These are phyloP conservation scores for Diabrotica undecimpunctata DNA, from an alignment of 1,140 invertebrate genomes.

Conservation along the genomic window DNA sequence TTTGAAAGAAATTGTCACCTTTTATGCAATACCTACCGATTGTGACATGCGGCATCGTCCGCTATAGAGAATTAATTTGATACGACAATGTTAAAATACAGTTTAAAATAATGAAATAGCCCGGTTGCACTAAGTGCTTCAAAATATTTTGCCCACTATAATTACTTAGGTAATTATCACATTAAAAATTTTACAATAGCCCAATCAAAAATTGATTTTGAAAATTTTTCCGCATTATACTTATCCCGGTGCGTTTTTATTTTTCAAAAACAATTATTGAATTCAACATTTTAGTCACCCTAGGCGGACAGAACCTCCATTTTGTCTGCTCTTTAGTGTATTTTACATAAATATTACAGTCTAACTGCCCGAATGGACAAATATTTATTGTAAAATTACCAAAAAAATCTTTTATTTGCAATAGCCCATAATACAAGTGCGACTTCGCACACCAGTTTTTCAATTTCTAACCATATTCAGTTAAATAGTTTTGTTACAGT, in stretches of 20 bases:
- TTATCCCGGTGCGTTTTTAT: constrained; percentile 7
- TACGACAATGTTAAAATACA: constrained; percentile 33
- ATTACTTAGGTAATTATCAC: constrained; percentile 35
- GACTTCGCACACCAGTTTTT: constrained; percentile 26
- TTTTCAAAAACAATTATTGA: constrained; percentile 27
- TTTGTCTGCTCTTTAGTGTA: constrained; percentile 34
- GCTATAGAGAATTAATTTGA: constrained; percentile 21
- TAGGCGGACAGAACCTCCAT: constrained; percentile 14
- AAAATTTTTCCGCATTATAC: constrained; percentile 13
- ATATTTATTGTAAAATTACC: constrained; percentile 50
- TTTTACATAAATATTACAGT: constrained; percentile 49
- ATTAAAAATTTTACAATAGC: constrained; percentile 46
- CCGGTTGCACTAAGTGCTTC: constrained; percentile 49
- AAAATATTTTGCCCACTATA: constrained; percentile 47
- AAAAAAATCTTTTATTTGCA: constrained; percentile 40
- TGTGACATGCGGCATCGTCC: constrained; percentile 18
- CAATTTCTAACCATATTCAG: constrained; percentile 33
- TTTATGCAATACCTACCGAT: constrained; percentile 30
- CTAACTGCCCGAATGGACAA: constrained; percentile 47
- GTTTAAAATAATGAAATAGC: constrained; percentile 43
- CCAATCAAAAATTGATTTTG: constrained; percentile 35
- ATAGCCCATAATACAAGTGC: constrained; percentile 38
- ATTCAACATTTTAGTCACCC: constrained; percentile 37
- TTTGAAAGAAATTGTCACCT: constrained; percentile 31
- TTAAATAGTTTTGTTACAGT: constrained; percentile 26